Conservation (phyloP, 2,113 vertebrate species). For the Peromyscus leucopus region DNA sequence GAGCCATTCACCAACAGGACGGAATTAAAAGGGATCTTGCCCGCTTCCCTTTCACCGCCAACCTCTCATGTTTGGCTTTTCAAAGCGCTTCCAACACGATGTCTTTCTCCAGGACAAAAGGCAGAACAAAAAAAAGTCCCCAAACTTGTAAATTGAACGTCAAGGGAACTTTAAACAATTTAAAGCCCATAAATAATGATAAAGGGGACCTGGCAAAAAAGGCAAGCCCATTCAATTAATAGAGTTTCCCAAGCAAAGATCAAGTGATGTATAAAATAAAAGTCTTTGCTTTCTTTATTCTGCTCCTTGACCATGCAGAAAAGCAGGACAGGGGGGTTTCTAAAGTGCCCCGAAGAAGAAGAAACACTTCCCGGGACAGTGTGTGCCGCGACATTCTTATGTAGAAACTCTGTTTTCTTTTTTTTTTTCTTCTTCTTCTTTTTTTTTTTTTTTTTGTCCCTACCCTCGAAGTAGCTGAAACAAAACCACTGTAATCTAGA, state of each 20-base stretch:
- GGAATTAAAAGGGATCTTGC: conserved; percentile 88
- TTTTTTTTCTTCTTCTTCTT: background rate
- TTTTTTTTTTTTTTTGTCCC: conserved; percentile 60
- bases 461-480: conserved; percentile 48
- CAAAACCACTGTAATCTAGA: conserved; percentile 24
- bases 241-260: conserved; percentile 90
- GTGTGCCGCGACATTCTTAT: conserved; percentile 37
- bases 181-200: conserved; percentile 91
- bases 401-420: conserved; percentile 63
- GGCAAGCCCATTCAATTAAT: conserved; percentile 91
- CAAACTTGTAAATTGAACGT: conserved; percentile 91
- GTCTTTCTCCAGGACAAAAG: conserved; percentile 89
- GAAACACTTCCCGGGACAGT: background rate
- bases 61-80: conserved; percentile 90
- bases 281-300: conserved; percentile 79
- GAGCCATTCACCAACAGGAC: conserved; percentile 89
- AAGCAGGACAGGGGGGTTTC: conserved; percentile 47
- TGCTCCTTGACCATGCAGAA: conserved; percentile 66
- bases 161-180: conserved; percentile 90
- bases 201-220: conserved; percentile 87
- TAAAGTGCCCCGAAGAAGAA: conserved; percentile 47
- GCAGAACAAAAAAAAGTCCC: conserved; percentile 85
- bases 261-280: conserved; percentile 87
- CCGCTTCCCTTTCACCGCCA: conserved; percentile 87
- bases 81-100: conserved; percentile 90